These are phyloP conservation scores for Ursus arctos DNA, from an alignment of 2,113 vertebrate species.

Conservation along the genomic window DNA sequence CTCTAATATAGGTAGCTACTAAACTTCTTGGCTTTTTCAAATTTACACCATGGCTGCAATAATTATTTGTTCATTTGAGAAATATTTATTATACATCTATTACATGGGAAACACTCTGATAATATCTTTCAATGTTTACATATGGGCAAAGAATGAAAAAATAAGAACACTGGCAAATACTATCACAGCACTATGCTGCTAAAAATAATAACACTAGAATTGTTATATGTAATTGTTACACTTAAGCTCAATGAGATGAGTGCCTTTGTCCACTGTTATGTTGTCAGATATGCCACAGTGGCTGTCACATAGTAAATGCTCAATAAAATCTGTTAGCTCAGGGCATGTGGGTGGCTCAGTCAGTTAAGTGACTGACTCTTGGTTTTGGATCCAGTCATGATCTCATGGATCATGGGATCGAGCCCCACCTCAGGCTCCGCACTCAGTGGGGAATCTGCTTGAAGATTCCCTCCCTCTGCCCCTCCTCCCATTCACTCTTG, in stretches of 20 bases:
- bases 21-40: not conserved
- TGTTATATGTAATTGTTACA: not conserved
- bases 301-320: not conserved
- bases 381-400: not conserved
- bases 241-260: not conserved
- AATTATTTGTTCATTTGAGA: not conserved
- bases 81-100: not conserved
- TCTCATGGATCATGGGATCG: not conserved
- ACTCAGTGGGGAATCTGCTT: not conserved
- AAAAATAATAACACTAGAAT: not conserved
- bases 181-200: not conserved
- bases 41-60: not conserved
- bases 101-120: not conserved
- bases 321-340: not conserved
- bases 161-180: not conserved
- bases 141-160: not conserved
- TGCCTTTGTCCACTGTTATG: not conserved
- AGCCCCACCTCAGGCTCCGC: not conserved
- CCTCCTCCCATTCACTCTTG: not conserved
- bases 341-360: not conserved
- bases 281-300: not conserved
- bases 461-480: not conserved
- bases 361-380: not conserved
- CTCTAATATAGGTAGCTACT: not conserved
- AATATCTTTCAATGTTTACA: not conserved